These are phyloP conservation scores for Todus mexicanus DNA, from an alignment of 2,797 vertebrate genomes.

Conservation along the genomic window DNA sequence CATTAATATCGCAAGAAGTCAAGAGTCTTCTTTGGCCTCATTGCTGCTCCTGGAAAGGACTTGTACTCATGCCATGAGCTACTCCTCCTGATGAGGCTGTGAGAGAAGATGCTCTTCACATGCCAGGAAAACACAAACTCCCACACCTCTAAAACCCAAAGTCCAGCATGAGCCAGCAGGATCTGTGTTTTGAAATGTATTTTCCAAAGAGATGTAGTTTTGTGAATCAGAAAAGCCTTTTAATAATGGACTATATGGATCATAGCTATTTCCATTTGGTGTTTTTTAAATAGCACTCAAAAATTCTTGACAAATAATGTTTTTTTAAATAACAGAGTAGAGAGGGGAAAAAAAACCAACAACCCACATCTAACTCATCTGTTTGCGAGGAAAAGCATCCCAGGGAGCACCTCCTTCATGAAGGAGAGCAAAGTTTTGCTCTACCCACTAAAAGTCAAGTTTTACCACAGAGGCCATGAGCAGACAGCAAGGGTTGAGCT, in stretches of 20 bases:
- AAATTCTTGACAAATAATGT: not conserved
- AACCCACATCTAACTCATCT: not conserved
- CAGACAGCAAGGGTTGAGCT: not conserved
- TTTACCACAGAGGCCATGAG: not conserved
- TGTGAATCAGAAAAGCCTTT: not conserved
- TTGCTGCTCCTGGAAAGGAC: not conserved
- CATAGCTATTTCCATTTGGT: not conserved
- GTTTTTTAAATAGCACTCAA: not conserved
- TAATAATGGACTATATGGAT: not conserved
- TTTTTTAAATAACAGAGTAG: not conserved
- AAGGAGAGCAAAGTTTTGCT: not conserved
- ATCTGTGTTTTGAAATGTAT: not conserved
- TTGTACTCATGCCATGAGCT: not conserved
- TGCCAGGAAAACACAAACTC: not conserved
- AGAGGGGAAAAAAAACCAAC: too few relatives aligned
- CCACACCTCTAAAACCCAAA: not conserved
- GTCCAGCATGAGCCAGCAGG: not conserved
- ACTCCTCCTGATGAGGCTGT: not conserved
- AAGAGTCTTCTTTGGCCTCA: not conserved
- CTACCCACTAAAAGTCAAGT: not conserved
- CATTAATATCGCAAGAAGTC: not conserved
- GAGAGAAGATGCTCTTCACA: not conserved
- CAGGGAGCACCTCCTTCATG: not conserved
- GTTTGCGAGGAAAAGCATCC: not conserved
- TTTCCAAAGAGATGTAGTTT: not conserved